Evolutionary conservation across 23 tunicate species (phyloP).

Genomic region (Diplosoma virens): DNA sequence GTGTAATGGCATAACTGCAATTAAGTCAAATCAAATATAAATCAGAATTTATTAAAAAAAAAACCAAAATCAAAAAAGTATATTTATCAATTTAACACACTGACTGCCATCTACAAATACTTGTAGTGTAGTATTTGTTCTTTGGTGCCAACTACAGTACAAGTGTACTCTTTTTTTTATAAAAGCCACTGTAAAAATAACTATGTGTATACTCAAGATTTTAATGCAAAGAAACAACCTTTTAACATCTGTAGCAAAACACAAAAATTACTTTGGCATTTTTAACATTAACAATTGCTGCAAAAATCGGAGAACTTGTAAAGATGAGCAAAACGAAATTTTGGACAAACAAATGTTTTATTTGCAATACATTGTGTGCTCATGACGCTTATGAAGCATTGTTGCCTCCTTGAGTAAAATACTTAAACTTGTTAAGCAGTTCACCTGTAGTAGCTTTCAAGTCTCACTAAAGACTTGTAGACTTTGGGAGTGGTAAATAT

Average conservation of each 20-base stretch:
- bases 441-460: too few species aligned
- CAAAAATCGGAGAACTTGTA: slow-evolving; percentile 3
- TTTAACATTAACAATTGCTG: slow-evolving; percentile 2
- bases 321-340: slow-evolving; percentile 1
- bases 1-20: too few species aligned
- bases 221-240: slow-evolving; percentile 8
- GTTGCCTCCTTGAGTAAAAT: too few species aligned
- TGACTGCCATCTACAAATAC: slow-evolving; percentile 20
- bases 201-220: neutral
- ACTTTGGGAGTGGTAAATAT: slow-evolving; percentile 10
- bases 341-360: slow-evolving; percentile 21
- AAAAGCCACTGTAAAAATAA: slow-evolving; percentile 2
- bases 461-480: neutral
- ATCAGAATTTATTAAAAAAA: too few species aligned
- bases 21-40: too few species aligned
- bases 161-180: slow-evolving; percentile 6
- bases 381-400: too few species aligned
- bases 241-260: slow-evolving; percentile 11
- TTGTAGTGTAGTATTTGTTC: slow-evolving; percentile 18
- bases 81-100: too few species aligned
- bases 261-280: slow-evolving; percentile 24
- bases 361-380: too few species aligned
- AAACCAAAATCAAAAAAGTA: too few species aligned
- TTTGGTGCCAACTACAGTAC: slow-evolving; percentile 26
- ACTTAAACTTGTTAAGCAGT: neutral